A percentile compares a stretch with the other conserved stretches of the same genome.
Conservation (phyloP, 2,797 vertebrate genomes). For the Corythornis leucogaster region DNA sequence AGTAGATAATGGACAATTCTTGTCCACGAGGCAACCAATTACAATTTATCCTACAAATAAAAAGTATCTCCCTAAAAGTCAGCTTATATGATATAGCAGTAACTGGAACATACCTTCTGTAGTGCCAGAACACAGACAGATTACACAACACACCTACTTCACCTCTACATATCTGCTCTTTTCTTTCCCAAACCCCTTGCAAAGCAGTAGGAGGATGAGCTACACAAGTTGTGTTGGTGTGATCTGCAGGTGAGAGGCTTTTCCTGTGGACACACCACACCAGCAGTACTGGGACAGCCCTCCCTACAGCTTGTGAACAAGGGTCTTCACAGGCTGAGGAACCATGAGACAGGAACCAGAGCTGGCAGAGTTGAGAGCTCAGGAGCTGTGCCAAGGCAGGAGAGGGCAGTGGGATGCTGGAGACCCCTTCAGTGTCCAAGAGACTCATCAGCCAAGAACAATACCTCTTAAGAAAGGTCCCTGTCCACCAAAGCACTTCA, state of each 20-base stretch:
- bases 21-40: not conserved
- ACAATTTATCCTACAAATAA: not conserved
- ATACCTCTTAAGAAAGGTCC: not conserved
- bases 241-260: not conserved
- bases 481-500: not conserved
- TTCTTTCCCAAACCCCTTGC: not conserved
- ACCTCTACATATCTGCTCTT: not conserved
- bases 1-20: not conserved
- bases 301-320: not conserved
- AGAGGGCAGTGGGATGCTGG: not conserved
- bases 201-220: not conserved
- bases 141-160: not conserved
- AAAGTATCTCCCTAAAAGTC: not conserved
- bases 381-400: not conserved
- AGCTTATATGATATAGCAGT: not conserved
- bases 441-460: not conserved
- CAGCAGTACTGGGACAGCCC: not conserved
- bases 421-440: not conserved
- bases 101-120: not conserved
- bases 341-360: accelerated
- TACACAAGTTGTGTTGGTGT: not conserved
- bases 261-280: not conserved
- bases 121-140: not conserved
- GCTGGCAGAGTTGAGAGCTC: not conserved
- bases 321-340: not conserved